These are phyloP conservation scores for Euphydryas editha DNA, from an alignment of 2,888 invertebrate genomes.

Conservation along the genomic window DNA sequence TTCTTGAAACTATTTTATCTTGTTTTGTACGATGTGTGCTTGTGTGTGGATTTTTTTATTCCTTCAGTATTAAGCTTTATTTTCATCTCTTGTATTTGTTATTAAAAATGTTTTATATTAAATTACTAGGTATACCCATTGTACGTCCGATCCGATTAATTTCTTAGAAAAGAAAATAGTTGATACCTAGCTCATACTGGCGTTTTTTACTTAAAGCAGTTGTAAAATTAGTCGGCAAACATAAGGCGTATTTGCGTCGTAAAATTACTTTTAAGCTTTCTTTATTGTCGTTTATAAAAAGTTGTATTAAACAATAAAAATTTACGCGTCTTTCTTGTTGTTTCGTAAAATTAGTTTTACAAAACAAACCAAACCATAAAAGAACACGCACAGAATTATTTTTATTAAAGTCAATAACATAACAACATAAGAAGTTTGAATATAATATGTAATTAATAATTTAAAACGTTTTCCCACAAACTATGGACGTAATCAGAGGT, in stretches of 20 bases:
- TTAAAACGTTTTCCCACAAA: constrained; percentile 2
- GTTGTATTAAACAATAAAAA: not conserved
- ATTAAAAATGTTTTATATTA: too few species aligned
- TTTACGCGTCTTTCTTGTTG: constrained; percentile 4
- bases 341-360: not conserved
- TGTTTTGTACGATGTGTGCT: not conserved
- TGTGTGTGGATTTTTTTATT: not conserved
- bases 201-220: not conserved
- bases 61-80: too few species aligned
- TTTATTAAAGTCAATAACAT: too few species aligned
- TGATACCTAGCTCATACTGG: too few species aligned
- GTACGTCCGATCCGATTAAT: too few species aligned
- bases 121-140: too few species aligned
- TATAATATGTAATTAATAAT: too few species aligned
- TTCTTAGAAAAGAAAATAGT: too few species aligned
- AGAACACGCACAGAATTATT: not conserved
- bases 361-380: not conserved
- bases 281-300: not conserved
- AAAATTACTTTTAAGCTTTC: not conserved
- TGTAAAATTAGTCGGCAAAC: not conserved
- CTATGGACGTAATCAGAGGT: not conserved
- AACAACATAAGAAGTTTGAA: too few species aligned
- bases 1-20: not conserved
- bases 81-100: too few species aligned
- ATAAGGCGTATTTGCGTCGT: not conserved